phyloP scores from a whole-genome alignment of 2,888 invertebrate species.

The Branchinecta sandiegonensis region DNA sequence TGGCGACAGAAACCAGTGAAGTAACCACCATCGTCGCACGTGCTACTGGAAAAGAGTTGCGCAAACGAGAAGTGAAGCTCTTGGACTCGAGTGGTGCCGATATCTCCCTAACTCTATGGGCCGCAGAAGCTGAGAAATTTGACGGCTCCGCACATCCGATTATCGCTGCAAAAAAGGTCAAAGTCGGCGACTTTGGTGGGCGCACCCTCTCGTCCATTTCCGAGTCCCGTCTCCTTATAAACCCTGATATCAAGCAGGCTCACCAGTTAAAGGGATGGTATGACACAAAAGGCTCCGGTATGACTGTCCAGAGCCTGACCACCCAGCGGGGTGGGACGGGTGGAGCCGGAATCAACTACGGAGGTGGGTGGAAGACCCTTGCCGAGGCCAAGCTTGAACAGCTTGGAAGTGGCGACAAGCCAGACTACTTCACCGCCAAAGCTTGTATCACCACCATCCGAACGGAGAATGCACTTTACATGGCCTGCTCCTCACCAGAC shows the following conservation, averaged over 20 bases:
- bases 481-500: conserved; percentile 69
- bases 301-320: conserved; percentile 43
- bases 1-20: conserved; percentile 60
- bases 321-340: conserved; percentile 34
- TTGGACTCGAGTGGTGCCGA: conserved; percentile 69
- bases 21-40: conserved; percentile 54
- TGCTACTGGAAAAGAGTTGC: conserved; percentile 62
- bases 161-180: conserved; percentile 67
- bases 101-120: conserved; percentile 78
- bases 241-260: conserved; percentile 79
- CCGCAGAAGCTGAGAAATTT: conserved; percentile 69
- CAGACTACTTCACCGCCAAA: conserved; percentile 64
- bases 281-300: conserved; percentile 54
- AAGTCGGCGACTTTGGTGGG: conserved; percentile 73
- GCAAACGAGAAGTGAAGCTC: conserved; percentile 71
- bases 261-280: conserved; percentile 81
- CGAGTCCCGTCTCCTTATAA: conserved; percentile 43
- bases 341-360: conserved; percentile 32
- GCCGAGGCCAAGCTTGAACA: conserved; percentile 54
- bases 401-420: conserved; percentile 56
- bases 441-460: conserved; percentile 63
- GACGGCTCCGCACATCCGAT: conserved; percentile 61
- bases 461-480: conserved; percentile 71
- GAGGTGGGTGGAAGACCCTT: conserved; percentile 54
- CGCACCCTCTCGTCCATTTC: conserved; percentile 35